Evolutionary conservation across 2,888 invertebrate genomes (phyloP).

Genomic region (Ophion costatus): DNA sequence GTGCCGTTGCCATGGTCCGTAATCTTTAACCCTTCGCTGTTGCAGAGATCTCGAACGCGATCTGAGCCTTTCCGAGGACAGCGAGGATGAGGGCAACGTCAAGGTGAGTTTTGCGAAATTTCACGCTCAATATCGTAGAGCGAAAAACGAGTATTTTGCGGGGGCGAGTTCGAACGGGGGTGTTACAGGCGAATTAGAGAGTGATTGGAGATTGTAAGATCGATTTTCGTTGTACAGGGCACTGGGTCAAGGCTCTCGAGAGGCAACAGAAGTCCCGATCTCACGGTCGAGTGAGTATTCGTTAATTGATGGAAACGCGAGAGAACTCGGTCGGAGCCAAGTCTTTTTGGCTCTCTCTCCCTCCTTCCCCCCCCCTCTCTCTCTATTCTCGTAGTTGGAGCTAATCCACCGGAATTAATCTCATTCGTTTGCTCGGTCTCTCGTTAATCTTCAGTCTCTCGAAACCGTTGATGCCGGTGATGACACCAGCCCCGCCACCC

Average conservation of each 20-base stretch:
- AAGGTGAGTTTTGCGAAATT: constrained; percentile 74
- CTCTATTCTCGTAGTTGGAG: constrained; percentile 25
- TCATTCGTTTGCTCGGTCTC: constrained; percentile 50
- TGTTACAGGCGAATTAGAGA: background rate
- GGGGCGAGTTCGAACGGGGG: background rate
- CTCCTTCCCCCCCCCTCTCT: constrained; percentile 2
- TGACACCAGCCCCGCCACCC: constrained; percentile 81
- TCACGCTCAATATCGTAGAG: background rate
- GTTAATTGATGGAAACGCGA: constrained; percentile 31
- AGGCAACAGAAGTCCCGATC: constrained; percentile 75
- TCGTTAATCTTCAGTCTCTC: constrained; percentile 81
- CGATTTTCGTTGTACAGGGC: constrained; percentile 63
- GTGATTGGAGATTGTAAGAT: constrained; percentile 1
- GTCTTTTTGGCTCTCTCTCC: constrained; percentile 2
- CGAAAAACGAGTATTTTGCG: background rate
- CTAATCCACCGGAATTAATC: constrained; percentile 38
- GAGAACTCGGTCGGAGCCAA: constrained; percentile 10
- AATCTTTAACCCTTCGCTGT: constrained; percentile 70
- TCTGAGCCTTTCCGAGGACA: constrained; percentile 90
- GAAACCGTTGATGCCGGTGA: constrained; percentile 83
- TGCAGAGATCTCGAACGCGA: constrained; percentile 87
- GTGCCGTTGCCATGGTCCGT: background rate
- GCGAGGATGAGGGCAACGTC: constrained; percentile 88
- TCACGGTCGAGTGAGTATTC: constrained; percentile 76
- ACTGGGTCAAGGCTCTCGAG: constrained; percentile 72